Percentiles rank a stretch among this genome's conserved stretches.
Conservation (phyloP, 2,113 vertebrate species). For the Platycercus adscitus region DNA sequence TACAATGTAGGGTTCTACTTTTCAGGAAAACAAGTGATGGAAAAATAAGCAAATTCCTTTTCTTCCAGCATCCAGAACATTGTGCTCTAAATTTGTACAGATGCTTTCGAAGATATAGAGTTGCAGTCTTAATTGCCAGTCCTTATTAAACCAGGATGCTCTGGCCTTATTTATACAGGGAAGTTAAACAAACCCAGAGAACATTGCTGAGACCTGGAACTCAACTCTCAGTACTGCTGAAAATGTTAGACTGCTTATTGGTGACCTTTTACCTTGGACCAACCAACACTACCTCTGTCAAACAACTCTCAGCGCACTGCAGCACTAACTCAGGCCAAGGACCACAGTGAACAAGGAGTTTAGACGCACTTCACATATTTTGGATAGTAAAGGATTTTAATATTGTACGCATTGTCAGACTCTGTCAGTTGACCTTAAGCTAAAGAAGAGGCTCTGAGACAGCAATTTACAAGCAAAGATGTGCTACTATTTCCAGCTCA, state of each 20-base stretch:
- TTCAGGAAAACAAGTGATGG: neutral
- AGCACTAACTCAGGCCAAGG: neutral
- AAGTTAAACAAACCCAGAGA: neutral
- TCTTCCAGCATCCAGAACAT: neutral
- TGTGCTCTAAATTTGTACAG: neutral
- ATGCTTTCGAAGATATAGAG: neutral
- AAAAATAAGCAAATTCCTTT: neutral
- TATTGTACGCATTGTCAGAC: neutral
- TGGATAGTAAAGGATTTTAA: neutral
- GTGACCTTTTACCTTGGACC: neutral
- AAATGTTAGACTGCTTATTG: neutral
- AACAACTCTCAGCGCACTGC: neutral
- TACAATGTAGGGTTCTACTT: neutral
- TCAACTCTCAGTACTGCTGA: fast-evolving
- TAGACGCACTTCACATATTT: neutral
- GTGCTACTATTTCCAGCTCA: neutral
- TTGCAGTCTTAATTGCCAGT: neutral
- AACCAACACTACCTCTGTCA: neutral
- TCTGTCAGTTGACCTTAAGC: neutral
- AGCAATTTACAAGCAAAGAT: neutral
- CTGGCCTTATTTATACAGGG: neutral
- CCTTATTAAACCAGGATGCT: neutral
- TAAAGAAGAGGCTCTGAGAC: neutral
- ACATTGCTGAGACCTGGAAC: neutral
- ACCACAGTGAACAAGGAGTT: neutral